Percentiles rank a stretch among this genome's conserved stretches.
Evolutionary conservation across 2,888 invertebrate genomes (phyloP).

Genomic region (Reticulitermes lucifugus): DNA sequence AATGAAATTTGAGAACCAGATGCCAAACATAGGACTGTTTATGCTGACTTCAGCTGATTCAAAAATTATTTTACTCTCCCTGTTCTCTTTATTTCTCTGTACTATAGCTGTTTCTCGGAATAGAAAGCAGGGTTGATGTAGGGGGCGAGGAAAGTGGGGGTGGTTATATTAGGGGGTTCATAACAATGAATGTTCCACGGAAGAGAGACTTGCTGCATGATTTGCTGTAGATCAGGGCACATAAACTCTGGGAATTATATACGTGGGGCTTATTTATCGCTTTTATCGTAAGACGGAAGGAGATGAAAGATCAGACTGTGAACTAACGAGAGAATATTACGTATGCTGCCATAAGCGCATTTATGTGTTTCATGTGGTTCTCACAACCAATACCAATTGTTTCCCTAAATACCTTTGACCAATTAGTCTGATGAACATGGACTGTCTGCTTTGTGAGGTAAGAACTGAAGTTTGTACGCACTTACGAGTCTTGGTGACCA

Average conservation of each 20-base stretch:
- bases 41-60: constrained; percentile 11
- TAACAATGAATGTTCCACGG: constrained; percentile 23
- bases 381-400: too few relatives aligned
- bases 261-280: not conserved
- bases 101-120: not conserved
- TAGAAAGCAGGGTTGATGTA: not conserved
- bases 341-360: too few relatives aligned
- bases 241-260: not conserved
- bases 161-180: not conserved
- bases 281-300: not conserved
- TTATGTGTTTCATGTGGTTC: too few relatives aligned
- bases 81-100: not conserved
- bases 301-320: not conserved
- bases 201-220: constrained; percentile 4
- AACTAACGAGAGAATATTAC: not conserved
- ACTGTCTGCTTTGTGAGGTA: too few relatives aligned
- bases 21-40: constrained; percentile 21
- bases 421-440: too few relatives aligned
- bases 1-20: constrained; percentile 29
- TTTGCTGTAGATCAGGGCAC: not conserved
- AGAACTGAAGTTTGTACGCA: too few relatives aligned
- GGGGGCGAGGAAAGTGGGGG: not conserved
- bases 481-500: too few relatives aligned
- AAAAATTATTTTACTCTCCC: not conserved
- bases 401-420: too few relatives aligned